Conservation (phyloP, 1,140 invertebrate genomes). For the Acromyrmex heyeri region DNA sequence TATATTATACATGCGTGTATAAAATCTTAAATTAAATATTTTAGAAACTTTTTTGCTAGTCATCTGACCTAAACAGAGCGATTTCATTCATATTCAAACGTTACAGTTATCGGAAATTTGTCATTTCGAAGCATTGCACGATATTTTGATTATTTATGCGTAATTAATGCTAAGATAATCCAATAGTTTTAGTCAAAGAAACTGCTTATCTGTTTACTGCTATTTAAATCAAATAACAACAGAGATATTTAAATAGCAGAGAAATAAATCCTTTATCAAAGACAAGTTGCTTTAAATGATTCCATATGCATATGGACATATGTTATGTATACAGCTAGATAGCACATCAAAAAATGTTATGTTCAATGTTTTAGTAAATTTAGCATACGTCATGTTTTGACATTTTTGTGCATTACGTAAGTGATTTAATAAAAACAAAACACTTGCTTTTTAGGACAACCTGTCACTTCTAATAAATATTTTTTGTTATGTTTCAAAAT, state of each 20-base stretch:
- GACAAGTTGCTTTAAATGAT: conserved; percentile 29
- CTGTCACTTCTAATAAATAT: background rate
- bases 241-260: conserved; percentile 16
- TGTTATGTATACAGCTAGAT: background rate
- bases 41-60: background rate
- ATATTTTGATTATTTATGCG: conserved; percentile 22
- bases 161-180: conserved; percentile 16
- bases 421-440: conserved; percentile 18
- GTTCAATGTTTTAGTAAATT: conserved; percentile 6
- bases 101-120: background rate
- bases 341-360: conserved; percentile 8
- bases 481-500: background rate
- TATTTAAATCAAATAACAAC: conserved; percentile 30
- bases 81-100: background rate
- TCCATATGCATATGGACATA: conserved; percentile 20
- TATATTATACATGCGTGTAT: background rate
- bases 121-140: background rate
- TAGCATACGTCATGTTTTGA: background rate
- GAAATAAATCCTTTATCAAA: conserved; percentile 33
- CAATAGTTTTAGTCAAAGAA: background rate
- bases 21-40: background rate
- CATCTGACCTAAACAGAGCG: background rate
- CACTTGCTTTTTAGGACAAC: background rate
- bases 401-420: conserved; percentile 7
- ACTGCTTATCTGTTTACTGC: background rate